phyloP scores from a whole-genome alignment of 2,797 vertebrate species.

The Dicrostonyx torquatus region DNA sequence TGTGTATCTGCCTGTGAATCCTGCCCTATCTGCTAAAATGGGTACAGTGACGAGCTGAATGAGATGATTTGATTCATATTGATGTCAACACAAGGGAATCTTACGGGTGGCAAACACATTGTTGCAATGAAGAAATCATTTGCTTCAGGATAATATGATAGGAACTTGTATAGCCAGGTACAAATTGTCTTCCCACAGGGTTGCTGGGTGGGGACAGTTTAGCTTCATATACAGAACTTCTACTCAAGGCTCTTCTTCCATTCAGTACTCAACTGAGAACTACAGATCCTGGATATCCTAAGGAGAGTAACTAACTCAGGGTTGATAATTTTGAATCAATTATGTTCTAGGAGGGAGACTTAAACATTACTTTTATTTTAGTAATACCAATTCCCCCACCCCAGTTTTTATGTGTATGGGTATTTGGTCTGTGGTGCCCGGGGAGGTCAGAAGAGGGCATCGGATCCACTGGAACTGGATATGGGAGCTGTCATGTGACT shows the following conservation, averaged over 20 bases:
- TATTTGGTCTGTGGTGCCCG: not conserved
- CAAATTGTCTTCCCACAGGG: not conserved
- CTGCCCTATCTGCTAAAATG: not conserved
- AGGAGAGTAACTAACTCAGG: not conserved
- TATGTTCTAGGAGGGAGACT: slow-evolving; percentile 34
- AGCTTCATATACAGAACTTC: slow-evolving; percentile 12
- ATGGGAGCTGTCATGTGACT: not conserved
- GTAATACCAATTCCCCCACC: not conserved
- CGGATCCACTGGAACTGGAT: not conserved
- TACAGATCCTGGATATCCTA: slow-evolving; percentile 45
- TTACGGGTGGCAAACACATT: not conserved
- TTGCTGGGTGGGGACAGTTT: not conserved
- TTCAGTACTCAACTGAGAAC: not conserved
- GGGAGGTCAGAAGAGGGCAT: not conserved
- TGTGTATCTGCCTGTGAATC: not conserved
- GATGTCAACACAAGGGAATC: not conserved
- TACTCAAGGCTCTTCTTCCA: not conserved
- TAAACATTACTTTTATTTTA: not conserved
- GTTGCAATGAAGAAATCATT: slow-evolving; percentile 31
- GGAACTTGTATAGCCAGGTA: not conserved
- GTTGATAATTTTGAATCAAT: slow-evolving; percentile 22
- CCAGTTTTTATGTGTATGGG: not conserved
- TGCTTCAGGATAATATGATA: slow-evolving; percentile 12
- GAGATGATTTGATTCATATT: slow-evolving; percentile 40
- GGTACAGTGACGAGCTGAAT: not conserved